phyloP scores from a whole-genome alignment of 2,797 vertebrate genomes.

The Hafferia zeledoni region DNA sequence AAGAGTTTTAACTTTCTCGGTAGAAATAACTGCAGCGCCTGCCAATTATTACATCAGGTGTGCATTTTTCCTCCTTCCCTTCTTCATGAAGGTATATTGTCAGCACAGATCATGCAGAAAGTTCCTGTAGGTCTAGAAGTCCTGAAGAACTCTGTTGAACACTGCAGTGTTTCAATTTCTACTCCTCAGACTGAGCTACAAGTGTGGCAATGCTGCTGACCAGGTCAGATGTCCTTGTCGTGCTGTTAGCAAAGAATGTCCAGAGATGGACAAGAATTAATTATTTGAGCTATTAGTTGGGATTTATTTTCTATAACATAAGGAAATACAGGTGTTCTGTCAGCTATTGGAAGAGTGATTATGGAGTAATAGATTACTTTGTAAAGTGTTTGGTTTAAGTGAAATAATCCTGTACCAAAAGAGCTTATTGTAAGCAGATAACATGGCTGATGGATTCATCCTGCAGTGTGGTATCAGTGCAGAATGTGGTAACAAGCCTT shows the following conservation, averaged over 20 bases:
- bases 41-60: neutral
- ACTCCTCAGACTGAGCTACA: neutral
- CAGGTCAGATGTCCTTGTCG: neutral
- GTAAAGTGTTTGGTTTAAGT: neutral
- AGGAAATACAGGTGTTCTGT: neutral
- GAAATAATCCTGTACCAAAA: neutral
- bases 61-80: neutral
- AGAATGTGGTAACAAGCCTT: neutral
- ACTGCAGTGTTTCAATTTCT: neutral
- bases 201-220: neutral
- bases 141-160: neutral
- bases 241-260: neutral
- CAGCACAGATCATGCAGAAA: neutral
- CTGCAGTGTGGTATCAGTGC: neutral
- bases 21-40: neutral
- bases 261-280: neutral
- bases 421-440: neutral
- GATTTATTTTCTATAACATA: neutral
- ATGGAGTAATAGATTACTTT: neutral
- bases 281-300: neutral
- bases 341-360: neutral
- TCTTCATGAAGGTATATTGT: neutral
- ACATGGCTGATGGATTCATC: neutral
- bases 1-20: neutral
- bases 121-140: neutral